These are phyloP conservation scores for Seira ritae DNA, from an alignment of 2,888 invertebrate genomes.

Conservation along the genomic window DNA sequence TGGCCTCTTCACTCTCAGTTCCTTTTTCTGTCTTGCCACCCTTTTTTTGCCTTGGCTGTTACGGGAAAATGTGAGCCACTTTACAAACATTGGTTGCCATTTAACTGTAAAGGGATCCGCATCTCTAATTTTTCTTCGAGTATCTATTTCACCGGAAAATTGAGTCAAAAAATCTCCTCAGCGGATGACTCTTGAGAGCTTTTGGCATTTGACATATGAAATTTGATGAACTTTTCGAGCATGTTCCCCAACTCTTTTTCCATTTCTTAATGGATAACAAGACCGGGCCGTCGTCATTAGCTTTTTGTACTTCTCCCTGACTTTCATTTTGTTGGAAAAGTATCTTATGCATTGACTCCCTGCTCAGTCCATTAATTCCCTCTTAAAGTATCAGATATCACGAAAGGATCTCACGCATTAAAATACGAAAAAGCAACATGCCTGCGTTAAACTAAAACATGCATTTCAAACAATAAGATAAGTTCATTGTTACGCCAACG, in stretches of 20 bases:
- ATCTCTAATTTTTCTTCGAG: constrained; percentile 1
- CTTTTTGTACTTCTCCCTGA: no score
- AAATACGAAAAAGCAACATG: not conserved
- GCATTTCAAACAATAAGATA: not conserved
- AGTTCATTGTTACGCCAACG: no score
- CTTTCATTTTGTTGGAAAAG: no score
- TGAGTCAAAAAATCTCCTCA: not conserved
- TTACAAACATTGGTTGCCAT: constrained; percentile 1
- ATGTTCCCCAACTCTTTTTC: no score
- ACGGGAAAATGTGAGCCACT: no score
- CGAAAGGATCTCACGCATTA: not conserved
- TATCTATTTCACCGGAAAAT: constrained; percentile 5
- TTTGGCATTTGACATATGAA: constrained; percentile 1
- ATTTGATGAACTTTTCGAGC: not conserved
- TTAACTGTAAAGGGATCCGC: constrained; percentile 3
- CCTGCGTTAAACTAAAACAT: not conserved
- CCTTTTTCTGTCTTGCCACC: not conserved
- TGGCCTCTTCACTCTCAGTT: not conserved
- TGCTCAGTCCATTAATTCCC: not conserved
- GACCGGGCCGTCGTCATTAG: no score
- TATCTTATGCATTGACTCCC: no score
- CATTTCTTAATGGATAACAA: no score
- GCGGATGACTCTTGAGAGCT: not conserved
- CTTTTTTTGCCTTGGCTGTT: no score
- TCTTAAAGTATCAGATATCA: constrained; percentile 5